Evolutionary conservation across 2,113 vertebrate genomes (phyloP).

Genomic region (Ptilorrhoa leucosticta): DNA sequence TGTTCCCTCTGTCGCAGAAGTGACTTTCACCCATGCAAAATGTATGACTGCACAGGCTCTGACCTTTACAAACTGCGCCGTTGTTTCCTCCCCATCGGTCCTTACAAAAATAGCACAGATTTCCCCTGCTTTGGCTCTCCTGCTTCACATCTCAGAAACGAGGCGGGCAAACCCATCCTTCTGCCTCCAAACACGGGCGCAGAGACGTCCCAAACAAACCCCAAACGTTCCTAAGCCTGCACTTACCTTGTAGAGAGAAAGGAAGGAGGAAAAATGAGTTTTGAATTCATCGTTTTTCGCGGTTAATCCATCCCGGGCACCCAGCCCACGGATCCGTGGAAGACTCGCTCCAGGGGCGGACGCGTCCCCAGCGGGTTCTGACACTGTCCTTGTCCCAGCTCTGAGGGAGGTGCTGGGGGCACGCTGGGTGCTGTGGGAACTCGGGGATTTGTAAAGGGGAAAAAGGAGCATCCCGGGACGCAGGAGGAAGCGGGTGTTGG

Average conservation of each 20-base stretch:
- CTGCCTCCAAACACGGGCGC: accelerated
- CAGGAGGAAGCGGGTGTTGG: background rate
- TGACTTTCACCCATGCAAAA: constrained; percentile 43
- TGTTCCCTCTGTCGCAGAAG: constrained; percentile 11
- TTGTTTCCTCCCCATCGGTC: background rate
- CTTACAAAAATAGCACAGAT: background rate
- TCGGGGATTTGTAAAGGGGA: background rate
- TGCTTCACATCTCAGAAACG: background rate
- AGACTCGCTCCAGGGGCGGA: background rate
- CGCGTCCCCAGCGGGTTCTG: background rate
- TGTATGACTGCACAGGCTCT: constrained; percentile 39
- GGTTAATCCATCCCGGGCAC: background rate
- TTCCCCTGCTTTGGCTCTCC: background rate
- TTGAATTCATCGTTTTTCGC: accelerated
- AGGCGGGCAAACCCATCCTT: background rate
- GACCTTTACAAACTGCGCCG: constrained; percentile 40
- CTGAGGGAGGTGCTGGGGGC: background rate
- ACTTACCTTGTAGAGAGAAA: background rate
- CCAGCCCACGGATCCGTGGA: background rate
- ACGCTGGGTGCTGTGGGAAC: background rate
- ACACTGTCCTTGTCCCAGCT: background rate
- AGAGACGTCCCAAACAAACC: background rate
- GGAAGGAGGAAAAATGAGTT: background rate
- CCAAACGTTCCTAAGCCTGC: background rate
- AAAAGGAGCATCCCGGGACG: background rate